Evolutionary conservation across 2,797 vertebrate species (phyloP), one percentile per base, ranked within the genome.

Genomic region (Odontamblyopus rebecca): DNA sequence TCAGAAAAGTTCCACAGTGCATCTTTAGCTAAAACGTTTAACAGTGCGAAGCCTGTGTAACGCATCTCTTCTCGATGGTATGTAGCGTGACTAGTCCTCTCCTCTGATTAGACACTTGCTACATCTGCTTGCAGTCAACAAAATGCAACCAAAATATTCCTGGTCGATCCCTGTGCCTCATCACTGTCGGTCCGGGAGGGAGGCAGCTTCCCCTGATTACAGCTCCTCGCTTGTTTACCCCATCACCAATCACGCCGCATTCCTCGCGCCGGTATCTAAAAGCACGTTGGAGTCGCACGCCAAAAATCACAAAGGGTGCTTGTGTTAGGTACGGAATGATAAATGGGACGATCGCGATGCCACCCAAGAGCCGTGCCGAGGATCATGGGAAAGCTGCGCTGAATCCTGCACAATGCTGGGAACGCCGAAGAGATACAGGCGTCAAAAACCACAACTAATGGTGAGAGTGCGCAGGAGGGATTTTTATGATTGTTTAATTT

Each of bases 91-190:
- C 30, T 62, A 38, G 51, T 71, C 30, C 30, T 23, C 78, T 64
- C 71, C 68, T 26, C 59, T 32, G 18, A 27, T 48, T 70, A 77
- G 71, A 69, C 27, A 74, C 71, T 75, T 80, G 67, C 71, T 59
- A 82, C 91, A 90, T 91, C 88, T 93, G 91, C 27, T 35, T 86
- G 79, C 75, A 77, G 84, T 89, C 85, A 86, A 72, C 63, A 79
- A 11, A 70, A 44, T 32, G 67, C 54, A 62, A 76, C 71, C 48
- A 41, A n/a, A 67, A 78, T 50, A 61, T 54, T 35, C 38, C 11
- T 4, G 32, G 23, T 19, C 61, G 9, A 48, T 15, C 29, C 74
- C 69, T 19, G 62, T 2, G 56, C 65, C 13, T 74, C 69, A 61
- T 71, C 70, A 41, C 64, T 0, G 62, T 73, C 51, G 18, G 70